Base-by-base conservation (phyloP, 53 echinoderm and acorn worm species). In the Henricia sp. region DNA sequence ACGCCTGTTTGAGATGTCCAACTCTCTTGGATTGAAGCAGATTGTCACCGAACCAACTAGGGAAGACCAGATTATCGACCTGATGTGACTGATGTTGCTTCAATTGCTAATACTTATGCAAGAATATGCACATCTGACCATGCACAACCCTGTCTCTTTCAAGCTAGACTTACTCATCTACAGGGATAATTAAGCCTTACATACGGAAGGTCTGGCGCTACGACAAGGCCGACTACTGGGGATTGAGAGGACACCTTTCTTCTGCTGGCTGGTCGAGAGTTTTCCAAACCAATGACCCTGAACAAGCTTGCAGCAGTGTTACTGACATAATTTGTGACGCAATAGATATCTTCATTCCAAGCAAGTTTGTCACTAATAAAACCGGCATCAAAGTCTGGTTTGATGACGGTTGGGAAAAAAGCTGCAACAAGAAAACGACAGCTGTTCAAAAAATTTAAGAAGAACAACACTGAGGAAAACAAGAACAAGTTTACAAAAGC, bases 171-270 rank as follows among this genome's bases (percentile, higher is more conserved):
- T 84, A 11, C 57, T 84, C 4, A 40, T 67, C 27, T 34, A 69
- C 53, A 87, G 90, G 39, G 90, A 90, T 67, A n/a, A n/a, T n/a
- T n/a, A 82, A 90, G 42, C 83, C 83, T 11, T 89, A 91, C 77
- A 85, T 34, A 40, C 40, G 78, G 17, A 88, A 84, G 50, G 68
- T 75, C 33, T 84, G 84, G 84, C 50, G 40, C 4, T 91, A 91
- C 50, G 82, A 89, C 66, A 70, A 86, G 43, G 82, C 89, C 50
- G 80, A 85, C 73, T 89, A 54, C 67, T 85, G 21, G 55, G 16
- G 55, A 6, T 19, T 17, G 21, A 11, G 55, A 17, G 55, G 55
- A 19, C 55, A 54, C 21, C n/a, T 17, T 16, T 54, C 55, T 10
- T 20, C 14, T 4, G 4, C 14, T 23, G 21, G 21, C 21, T 54